These are phyloP conservation scores for Ylistrum balloti DNA, from an alignment of 1,140 invertebrate genomes.

Conservation along the genomic window DNA sequence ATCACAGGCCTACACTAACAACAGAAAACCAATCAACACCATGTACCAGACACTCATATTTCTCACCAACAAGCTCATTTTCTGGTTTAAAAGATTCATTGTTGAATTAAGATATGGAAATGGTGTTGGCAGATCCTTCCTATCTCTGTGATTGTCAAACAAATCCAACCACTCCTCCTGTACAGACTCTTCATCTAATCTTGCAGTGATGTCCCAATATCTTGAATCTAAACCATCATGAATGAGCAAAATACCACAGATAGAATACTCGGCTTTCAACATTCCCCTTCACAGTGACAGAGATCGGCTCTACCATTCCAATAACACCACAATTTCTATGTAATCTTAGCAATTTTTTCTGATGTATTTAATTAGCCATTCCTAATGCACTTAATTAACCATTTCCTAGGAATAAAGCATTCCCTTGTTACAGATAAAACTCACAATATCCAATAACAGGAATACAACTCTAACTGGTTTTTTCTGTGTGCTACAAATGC, in stretches of 20 bases:
- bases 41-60: neutral
- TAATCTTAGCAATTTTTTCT: neutral
- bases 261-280: neutral
- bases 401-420: constrained; percentile 18
- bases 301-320: neutral
- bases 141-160: neutral
- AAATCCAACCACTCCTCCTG: no score
- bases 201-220: neutral
- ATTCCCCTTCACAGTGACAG: neutral
- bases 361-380: constrained; percentile 40
- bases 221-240: neutral
- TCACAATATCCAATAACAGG: neutral
- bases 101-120: neutral
- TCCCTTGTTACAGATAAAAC: neutral
- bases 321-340: neutral
- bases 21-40: neutral
- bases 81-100: neutral
- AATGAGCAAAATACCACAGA: neutral
- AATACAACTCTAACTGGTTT: neutral
- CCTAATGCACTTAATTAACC: constrained; percentile 33
- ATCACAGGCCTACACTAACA: neutral
- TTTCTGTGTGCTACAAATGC: neutral
- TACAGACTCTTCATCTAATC: neutral
- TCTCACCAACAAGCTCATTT: neutral
- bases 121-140: neutral